phyloP scores from a whole-genome alignment of 2,888 invertebrate genomes.

The Yponomeuta evonymella region DNA sequence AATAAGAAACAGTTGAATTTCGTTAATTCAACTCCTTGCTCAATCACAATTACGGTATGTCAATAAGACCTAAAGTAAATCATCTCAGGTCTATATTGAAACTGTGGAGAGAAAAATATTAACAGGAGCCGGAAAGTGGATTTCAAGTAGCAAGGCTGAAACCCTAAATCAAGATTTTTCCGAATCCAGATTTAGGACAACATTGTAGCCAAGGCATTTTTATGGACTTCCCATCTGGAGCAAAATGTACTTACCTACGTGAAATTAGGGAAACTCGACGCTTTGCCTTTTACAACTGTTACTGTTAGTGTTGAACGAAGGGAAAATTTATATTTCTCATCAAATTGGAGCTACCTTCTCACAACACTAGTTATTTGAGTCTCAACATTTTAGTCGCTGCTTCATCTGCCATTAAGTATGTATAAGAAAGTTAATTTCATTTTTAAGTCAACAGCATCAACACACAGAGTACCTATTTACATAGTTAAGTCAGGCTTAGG shows the following conservation, averaged over 20 bases:
- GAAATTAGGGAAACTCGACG: slow-evolving; percentile 3
- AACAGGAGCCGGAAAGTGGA: neutral
- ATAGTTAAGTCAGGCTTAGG: too few species aligned
- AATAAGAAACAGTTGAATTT: too few species aligned
- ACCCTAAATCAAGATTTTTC: neutral
- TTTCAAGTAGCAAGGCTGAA: neutral
- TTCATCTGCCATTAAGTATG: neutral
- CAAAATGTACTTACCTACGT: slow-evolving; percentile 11
- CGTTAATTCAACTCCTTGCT: too few species aligned
- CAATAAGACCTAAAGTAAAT: too few species aligned
- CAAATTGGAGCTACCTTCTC: neutral
- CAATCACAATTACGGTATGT: too few species aligned
- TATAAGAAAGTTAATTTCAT: too few species aligned
- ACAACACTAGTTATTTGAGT: neutral
- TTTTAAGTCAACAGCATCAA: too few species aligned
- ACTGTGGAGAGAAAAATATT: too few species aligned
- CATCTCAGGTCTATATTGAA: too few species aligned
- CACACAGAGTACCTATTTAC: too few species aligned
- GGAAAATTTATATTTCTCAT: neutral
- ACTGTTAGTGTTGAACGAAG: neutral
- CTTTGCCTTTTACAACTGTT: neutral
- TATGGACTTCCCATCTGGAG: slow-evolving; percentile 5
- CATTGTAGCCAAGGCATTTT: slow-evolving; percentile 8
- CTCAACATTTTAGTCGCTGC: neutral
- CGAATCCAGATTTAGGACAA: neutral